Evolutionary conservation across 2,797 vertebrate genomes (phyloP), one percentile per base, ranked within the genome.

Genomic region (Heliangelus exortis): DNA sequence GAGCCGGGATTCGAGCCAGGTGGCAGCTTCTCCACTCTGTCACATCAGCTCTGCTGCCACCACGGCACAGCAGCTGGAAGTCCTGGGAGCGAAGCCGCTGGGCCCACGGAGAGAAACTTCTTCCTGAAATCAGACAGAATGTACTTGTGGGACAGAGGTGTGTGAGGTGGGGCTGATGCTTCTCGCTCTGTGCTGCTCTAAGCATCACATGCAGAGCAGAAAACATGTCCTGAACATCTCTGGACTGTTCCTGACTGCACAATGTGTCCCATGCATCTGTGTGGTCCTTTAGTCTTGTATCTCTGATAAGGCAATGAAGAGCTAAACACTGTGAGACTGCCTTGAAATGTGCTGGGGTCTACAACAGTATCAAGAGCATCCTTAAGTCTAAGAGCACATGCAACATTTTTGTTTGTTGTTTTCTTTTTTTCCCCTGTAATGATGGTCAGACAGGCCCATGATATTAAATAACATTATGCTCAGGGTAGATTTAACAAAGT

Each of bases 51-150:
- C 95, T 98, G 55, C 80, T 96, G 48, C 99, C 99, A 0, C 99
- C 97, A 2, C 95, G 97, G 72, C 99, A 99, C 92, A 99, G 84
- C 50, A 99, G 98, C 96, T 99, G 79, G 28, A 98, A 99, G 92
- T 99, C 97, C 2, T 31, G 26, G 3, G 98, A 98, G 7, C 23
- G 45, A 66, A 99, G 96, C 1, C 0, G 0, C 12, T 9, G 6
- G 8, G 98, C 97, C 99, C 99, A 99, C 0, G 5, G 48, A 8
- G 86, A 12, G 5, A 97, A 92, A 14, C 98, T 98, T 3, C 14
- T 68, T 68, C 98, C 98, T 99, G 97, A 6, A 94, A 94, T 12
- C 50, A 83, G 43, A 76, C 51, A 19, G 53, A 41, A 61, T 8
- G 16, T 7, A 54, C 29, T 76, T 26, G 28, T 26, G 51, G 54